Evolutionary conservation across 2,113 vertebrate species (phyloP).

Genomic region (Salvelinus namaycush): DNA sequence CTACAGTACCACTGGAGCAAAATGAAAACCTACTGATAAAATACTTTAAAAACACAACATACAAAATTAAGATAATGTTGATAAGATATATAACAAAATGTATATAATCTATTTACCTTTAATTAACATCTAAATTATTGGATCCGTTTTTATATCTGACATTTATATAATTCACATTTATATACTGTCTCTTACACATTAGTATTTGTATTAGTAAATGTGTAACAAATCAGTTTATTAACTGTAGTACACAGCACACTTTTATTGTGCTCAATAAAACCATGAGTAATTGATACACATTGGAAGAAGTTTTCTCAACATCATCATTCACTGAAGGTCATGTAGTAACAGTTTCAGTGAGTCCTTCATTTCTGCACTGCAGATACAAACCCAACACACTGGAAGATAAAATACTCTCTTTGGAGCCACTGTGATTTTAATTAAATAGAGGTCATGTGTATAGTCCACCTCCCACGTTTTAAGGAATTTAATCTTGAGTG

Average conservation of each 20-base stretch:
- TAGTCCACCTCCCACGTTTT: conserved; percentile 52
- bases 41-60: no score
- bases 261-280: background rate
- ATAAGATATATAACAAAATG: no score
- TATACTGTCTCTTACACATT: no score
- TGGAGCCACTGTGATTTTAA: conserved; percentile 56
- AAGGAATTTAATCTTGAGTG: conserved; percentile 55
- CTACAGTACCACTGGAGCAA: no score
- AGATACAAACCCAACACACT: background rate
- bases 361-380: conserved; percentile 30
- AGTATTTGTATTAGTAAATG: background rate
- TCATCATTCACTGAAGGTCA: background rate
- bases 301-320: background rate
- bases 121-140: no score
- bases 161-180: no score
- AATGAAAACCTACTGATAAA: no score
- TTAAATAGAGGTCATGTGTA: conserved; percentile 59
- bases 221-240: background rate
- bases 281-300: background rate
- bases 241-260: background rate
- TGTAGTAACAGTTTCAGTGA: conserved; percentile 2
- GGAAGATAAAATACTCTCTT: conserved; percentile 48
- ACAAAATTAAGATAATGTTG: no score
- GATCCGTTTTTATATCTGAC: no score
- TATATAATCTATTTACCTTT: background rate